A percentile compares a stretch with the other conserved stretches of the same genome.
Evolutionary conservation across 2,888 invertebrate species (phyloP).

Genomic region (Drosophila kanekoi): DNA sequence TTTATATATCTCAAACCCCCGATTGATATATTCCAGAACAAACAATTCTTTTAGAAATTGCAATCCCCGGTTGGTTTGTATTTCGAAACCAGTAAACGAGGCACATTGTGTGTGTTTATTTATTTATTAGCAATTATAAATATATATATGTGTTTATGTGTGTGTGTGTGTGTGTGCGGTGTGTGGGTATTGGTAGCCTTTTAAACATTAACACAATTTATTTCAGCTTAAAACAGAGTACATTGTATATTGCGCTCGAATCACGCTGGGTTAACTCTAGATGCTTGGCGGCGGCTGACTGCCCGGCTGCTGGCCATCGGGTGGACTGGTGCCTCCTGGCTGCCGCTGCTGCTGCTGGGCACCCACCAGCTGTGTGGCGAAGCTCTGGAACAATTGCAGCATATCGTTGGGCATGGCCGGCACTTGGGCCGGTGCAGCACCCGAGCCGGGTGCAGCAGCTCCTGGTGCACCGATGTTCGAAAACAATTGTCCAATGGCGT

Average conservation of each 20-base stretch:
- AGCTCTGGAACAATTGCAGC: constrained; percentile 80
- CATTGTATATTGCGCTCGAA: constrained; percentile 9
- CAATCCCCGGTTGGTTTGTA: not conserved
- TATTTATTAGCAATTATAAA: constrained; percentile 72
- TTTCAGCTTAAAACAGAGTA: constrained; percentile 34
- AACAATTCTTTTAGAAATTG: not conserved
- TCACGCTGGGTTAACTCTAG: constrained; percentile 40
- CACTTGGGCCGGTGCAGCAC: constrained; percentile 36
- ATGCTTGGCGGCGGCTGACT: constrained; percentile 72
- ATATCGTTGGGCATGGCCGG: constrained; percentile 74
- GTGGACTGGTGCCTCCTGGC: constrained; percentile 30
- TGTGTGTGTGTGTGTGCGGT: constrained; percentile 6
- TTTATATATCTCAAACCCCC: no score
- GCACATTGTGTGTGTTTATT: constrained; percentile 26
- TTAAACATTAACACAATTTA: constrained; percentile 57
- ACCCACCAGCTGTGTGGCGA: constrained; percentile 74
- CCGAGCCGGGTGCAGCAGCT: constrained; percentile 29
- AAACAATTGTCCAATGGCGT: constrained; percentile 74
- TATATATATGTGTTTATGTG: constrained; percentile 68
- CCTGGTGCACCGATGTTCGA: constrained; percentile 56
- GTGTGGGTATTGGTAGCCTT: constrained; percentile 51
- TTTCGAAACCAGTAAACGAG: not conserved
- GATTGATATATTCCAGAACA: no score
- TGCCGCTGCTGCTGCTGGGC: constrained; percentile 33
- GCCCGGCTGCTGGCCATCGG: constrained; percentile 58